Conservation (phyloP, 1,140 invertebrate species). For the Hylaeus anthracinus region DNA sequence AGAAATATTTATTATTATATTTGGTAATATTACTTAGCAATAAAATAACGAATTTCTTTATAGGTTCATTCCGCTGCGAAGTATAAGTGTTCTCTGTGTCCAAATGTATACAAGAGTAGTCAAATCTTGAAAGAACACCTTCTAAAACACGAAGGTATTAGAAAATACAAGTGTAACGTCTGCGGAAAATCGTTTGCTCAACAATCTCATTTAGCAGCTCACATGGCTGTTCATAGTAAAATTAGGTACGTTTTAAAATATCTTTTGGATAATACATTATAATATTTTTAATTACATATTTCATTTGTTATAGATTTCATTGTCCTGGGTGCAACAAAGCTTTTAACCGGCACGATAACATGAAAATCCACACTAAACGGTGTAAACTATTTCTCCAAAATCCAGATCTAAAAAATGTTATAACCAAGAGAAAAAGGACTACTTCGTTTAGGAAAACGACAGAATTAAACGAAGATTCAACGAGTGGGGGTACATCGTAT, state of each 20-base stretch:
- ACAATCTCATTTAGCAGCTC: slow-evolving; percentile 71
- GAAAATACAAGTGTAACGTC: slow-evolving; percentile 69
- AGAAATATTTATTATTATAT: not conserved
- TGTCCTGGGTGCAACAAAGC: slow-evolving; percentile 67
- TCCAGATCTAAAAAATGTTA: slow-evolving; percentile 55
- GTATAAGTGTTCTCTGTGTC: slow-evolving; percentile 67
- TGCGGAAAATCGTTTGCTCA: slow-evolving; percentile 69
- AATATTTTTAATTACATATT: slow-evolving; percentile 7
- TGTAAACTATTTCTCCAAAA: slow-evolving; percentile 62
- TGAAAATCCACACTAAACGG: slow-evolving; percentile 71
- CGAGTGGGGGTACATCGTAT: not conserved
- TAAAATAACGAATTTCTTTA: slow-evolving; percentile 6
- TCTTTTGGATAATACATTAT: not conserved
- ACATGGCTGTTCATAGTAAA: slow-evolving; percentile 70
- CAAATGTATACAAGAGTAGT: slow-evolving; percentile 70
- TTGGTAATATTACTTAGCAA: not conserved
- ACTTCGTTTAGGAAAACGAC: slow-evolving; percentile 25
- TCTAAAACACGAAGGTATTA: slow-evolving; percentile 71
- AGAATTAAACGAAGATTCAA: slow-evolving; percentile 15
- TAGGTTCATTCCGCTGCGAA: slow-evolving; percentile 69
- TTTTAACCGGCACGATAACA: slow-evolving; percentile 73
- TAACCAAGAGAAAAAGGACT: slow-evolving; percentile 43
- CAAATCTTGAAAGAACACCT: slow-evolving; percentile 73
- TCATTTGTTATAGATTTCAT: slow-evolving; percentile 58
- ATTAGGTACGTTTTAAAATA: slow-evolving; percentile 55